phyloP scores from a whole-genome alignment of 2,113 vertebrate genomes.

The Boulengeromyrus knoepffleri region DNA sequence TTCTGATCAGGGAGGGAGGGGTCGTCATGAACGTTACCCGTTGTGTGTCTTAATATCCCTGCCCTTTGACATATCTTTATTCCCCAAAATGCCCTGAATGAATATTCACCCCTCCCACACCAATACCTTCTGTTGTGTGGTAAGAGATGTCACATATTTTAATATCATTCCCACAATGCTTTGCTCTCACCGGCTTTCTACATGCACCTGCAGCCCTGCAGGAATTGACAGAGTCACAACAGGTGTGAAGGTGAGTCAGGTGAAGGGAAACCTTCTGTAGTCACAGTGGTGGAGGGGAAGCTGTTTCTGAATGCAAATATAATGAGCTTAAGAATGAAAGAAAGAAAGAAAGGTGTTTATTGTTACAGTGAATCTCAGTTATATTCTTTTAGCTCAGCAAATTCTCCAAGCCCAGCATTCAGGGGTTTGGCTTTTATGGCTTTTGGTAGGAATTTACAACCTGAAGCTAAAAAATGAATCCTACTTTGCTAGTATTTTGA shows the following conservation, averaged over 20 bases:
- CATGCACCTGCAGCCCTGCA: constrained; percentile 58
- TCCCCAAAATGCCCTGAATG: neutral
- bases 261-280: constrained; percentile 28
- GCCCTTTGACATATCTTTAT: neutral
- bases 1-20: constrained; percentile 54
- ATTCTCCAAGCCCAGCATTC: neutral
- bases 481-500: neutral
- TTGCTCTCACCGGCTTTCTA: constrained; percentile 57
- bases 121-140: constrained; percentile 4
- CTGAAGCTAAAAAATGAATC: neutral
- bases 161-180: constrained; percentile 65
- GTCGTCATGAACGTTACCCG: constrained; percentile 30
- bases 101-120: constrained; percentile 28
- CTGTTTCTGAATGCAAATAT: neutral
- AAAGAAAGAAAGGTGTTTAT: neutral
- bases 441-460: neutral
- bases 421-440: neutral
- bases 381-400: neutral
- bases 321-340: neutral
- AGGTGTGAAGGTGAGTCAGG: constrained; percentile 66
- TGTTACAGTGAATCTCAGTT: neutral
- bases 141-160: constrained; percentile 49
- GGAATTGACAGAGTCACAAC: constrained; percentile 60
- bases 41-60: constrained; percentile 41
- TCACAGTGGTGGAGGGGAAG: neutral